Conservation (phyloP, 2,888 invertebrate genomes). For the Clistopyga incitator region DNA sequence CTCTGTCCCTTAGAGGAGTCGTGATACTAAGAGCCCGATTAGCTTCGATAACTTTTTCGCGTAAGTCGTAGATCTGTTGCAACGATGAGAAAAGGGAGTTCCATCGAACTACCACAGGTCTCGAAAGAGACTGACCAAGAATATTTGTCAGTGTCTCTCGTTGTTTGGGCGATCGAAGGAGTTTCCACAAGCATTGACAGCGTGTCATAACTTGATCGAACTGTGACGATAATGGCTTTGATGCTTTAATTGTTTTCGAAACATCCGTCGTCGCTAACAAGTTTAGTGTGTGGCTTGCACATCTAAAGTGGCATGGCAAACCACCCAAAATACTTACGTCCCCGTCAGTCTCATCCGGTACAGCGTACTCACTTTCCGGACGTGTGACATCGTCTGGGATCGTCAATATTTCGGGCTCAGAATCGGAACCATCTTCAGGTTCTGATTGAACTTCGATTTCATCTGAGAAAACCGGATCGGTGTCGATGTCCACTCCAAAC, state of each 20-base stretch:
- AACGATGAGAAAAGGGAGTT: conserved; percentile 24
- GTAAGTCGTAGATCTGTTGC: not conserved
- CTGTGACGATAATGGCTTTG: not conserved
- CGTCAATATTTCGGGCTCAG: not conserved
- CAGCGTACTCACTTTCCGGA: conserved; percentile 5
- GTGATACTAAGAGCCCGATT: not conserved
- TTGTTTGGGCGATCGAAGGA: conserved; percentile 21
- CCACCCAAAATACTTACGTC: not conserved
- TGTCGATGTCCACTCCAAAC: conserved; percentile 4
- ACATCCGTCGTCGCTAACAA: conserved; percentile 35
- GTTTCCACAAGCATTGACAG: conserved; percentile 26
- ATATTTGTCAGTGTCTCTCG: conserved; percentile 3
- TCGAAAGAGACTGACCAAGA: not conserved
- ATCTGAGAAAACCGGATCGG: conserved; percentile 3
- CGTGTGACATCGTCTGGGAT: not conserved
- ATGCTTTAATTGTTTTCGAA: conserved; percentile 18
- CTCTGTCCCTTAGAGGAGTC: conserved; percentile 11
- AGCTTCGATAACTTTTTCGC: not conserved
- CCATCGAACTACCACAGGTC: conserved; percentile 40
- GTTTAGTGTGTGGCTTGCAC: conserved; percentile 41
- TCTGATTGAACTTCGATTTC: not conserved
- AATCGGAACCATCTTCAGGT: not conserved
- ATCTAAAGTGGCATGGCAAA: conserved; percentile 41
- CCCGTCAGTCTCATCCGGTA: not conserved
- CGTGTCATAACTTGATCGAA: conserved; percentile 5